Conservation (phyloP, 2,113 vertebrate species). For the Dolichotis patagonum region DNA sequence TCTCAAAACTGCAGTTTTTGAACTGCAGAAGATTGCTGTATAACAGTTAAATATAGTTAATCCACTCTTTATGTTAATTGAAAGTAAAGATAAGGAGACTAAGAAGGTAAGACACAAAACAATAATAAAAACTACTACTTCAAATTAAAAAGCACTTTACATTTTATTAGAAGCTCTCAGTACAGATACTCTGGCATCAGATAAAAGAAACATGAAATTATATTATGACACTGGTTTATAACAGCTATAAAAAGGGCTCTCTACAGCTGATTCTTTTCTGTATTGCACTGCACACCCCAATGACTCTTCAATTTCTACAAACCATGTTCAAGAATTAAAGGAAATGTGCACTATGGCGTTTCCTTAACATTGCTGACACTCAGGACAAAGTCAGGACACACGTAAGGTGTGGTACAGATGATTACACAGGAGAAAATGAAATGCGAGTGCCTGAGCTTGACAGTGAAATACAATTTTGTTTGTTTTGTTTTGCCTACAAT, state of each 20-base stretch:
- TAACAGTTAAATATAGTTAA: not conserved
- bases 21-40: not conserved
- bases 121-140: not conserved
- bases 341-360: not conserved
- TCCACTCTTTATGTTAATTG: not conserved
- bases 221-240: not conserved
- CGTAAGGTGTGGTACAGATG: not conserved
- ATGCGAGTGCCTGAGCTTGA: not conserved
- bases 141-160: not conserved
- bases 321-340: not conserved
- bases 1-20: not conserved
- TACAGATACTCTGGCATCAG: not conserved
- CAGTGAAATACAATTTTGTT: not conserved
- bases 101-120: not conserved
- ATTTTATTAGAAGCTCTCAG: not conserved
- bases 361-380: not conserved
- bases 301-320: not conserved
- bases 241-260: not conserved
- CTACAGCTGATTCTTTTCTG: not conserved
- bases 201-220: not conserved
- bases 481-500: not conserved
- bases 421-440: not conserved
- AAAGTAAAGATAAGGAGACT: not conserved
- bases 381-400: not conserved
- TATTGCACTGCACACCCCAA: no score